These are phyloP conservation scores for Chloroceryle amazona DNA, from an alignment of 2,797 vertebrate species.

Conservation along the genomic window DNA sequence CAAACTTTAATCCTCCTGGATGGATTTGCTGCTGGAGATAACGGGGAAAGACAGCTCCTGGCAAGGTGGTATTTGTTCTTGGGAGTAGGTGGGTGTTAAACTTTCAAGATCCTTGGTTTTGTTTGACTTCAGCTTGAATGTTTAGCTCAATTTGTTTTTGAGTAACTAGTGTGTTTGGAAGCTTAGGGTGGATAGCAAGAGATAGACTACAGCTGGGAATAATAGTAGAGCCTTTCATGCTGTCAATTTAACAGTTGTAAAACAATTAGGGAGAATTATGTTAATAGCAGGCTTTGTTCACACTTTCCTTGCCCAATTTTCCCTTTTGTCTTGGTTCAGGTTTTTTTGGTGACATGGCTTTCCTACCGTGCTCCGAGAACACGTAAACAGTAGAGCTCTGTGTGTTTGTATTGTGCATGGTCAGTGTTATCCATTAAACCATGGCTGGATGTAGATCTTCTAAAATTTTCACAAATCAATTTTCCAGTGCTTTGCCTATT, in stretches of 20 bases:
- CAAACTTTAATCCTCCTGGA: background rate
- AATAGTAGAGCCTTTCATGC: conserved; percentile 53
- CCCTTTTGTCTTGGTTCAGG: background rate
- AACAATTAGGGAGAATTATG: conserved; percentile 70
- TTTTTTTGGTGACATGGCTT: background rate
- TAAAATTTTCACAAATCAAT: conserved; percentile 65
- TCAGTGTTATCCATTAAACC: conserved; percentile 55
- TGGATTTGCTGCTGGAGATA: background rate
- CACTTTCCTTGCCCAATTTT: conserved; percentile 33
- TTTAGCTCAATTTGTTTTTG: conserved; percentile 6
- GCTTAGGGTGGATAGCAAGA: conserved; percentile 18
- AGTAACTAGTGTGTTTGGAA: conserved; percentile 36
- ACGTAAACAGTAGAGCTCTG: conserved; percentile 12
- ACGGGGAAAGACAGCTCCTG: background rate
- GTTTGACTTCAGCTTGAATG: background rate
- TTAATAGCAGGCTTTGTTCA: conserved; percentile 62
- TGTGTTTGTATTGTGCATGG: conserved; percentile 38
- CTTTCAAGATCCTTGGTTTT: background rate
- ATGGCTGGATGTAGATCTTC: conserved; percentile 35
- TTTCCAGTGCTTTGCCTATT: conserved; percentile 59
- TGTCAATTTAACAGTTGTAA: conserved; percentile 66
- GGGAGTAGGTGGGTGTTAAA: background rate
- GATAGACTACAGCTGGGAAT: conserved; percentile 47
- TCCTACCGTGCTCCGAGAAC: background rate
- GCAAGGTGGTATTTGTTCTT: background rate